Base-by-base conservation (phyloP, 2,797 vertebrate species). In the Fundulus diaphanus region DNA sequence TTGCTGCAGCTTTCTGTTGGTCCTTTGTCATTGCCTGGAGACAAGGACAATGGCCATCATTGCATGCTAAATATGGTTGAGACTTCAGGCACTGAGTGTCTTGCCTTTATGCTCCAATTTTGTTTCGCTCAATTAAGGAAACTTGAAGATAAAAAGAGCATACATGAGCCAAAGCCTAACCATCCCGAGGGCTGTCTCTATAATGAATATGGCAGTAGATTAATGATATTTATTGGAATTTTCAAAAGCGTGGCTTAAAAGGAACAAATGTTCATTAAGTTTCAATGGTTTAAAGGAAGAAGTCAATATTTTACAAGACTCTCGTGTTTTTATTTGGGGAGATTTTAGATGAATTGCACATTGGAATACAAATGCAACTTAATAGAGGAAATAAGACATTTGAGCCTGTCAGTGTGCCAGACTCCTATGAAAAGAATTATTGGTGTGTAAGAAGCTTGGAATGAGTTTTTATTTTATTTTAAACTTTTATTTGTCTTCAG, bases 61-160 rank as follows among this genome's bases (percentile, higher is more conserved):
- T 82, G 66, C 59, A 68, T 65, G 74, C 70, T 74, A 74, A 74
- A 84, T 85, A 51, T 78, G 73, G 76, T 69, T 77, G 46, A 72
- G 75, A 20, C 72, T 73, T 48, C 31, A 20, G 54, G 82, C 76
- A 80, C 68, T 72, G 66, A 77, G 72, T 51, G 52, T 70, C 79
- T 79, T 24, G n/a, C 70, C 54, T 68, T 85, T 82, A 88, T 66
- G 75, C 82, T 84, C 74, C 84, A 37, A 9, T 37, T 37, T 70
- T 52, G 49, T 37, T 70, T n/a, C n/a, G 22, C 48, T 37, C 33
- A 37, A 35, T 52, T 70, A 37, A 67, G 63, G n/a, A 67, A 44
- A 44, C 24, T 65, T 65, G 40, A 33, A 65, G 63, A 70, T 35
- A 54, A 52, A 74, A 76, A 74, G 78, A 81, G 73, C 65, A 72